Percentiles rank a stretch among this genome's conserved stretches.
Conservation (phyloP, 2,113 vertebrate species). For the Deroptyus accipitrinus region DNA sequence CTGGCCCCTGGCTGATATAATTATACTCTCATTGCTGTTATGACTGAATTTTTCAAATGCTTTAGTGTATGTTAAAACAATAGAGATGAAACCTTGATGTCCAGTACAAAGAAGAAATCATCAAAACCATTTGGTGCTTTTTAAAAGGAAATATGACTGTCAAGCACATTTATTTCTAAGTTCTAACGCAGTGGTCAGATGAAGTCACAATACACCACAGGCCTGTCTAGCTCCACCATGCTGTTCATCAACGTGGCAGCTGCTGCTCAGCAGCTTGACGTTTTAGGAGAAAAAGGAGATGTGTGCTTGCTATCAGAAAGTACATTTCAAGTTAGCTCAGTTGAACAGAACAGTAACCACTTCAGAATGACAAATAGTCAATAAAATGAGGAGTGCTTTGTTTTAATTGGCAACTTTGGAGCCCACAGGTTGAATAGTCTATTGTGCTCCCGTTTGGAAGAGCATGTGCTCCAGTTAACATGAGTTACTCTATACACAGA, state of each 20-base stretch:
- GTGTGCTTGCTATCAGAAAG: neutral
- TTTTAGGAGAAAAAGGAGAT: neutral
- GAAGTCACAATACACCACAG: neutral
- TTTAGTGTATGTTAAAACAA: conserved; percentile 1
- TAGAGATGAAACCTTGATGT: neutral
- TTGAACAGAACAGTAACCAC: neutral
- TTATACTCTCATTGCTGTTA: conserved; percentile 16
- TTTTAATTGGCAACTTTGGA: neutral
- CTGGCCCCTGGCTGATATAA: neutral
- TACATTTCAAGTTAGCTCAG: conserved; percentile 15
- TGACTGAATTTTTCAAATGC: neutral
- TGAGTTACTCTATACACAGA: neutral
- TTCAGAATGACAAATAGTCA: neutral
- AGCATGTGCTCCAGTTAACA: neutral
- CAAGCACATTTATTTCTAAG: conserved; percentile 22
- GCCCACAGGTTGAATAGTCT: neutral
- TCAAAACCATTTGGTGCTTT: neutral
- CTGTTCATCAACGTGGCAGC: neutral
- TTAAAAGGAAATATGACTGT: neutral
- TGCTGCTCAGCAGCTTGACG: neutral
- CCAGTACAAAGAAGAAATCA: conserved; percentile 4
- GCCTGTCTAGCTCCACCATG: neutral
- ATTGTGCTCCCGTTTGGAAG: neutral
- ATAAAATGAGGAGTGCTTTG: neutral
- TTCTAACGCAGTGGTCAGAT: neutral